Conservation (phyloP, 2,888 invertebrate species). For the Agriopis leucophaearia region DNA sequence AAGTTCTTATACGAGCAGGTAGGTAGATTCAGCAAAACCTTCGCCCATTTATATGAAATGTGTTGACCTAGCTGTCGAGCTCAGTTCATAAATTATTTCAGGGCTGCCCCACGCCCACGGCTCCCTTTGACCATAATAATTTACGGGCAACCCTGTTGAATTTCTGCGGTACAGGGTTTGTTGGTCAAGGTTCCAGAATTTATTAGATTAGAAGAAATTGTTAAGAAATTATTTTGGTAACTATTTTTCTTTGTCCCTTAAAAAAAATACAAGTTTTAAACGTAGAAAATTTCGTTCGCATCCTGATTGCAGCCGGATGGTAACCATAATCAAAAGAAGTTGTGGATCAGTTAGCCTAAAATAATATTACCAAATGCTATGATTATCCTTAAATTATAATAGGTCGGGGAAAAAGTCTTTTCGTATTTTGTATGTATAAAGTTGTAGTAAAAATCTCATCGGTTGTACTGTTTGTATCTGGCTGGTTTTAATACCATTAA, state of each 20-base stretch:
- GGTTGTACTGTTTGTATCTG: too few relatives aligned
- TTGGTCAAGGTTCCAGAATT: slow-evolving; percentile 24
- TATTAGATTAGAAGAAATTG: slow-evolving; percentile 16
- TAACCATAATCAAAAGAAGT: slow-evolving; percentile 11
- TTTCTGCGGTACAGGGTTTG: slow-evolving; percentile 31
- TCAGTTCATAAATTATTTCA: slow-evolving; percentile 54
- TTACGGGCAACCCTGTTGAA: slow-evolving; percentile 32
- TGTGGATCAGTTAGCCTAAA: slow-evolving; percentile 9
- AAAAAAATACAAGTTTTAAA: too few relatives aligned
- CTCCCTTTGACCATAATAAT: slow-evolving; percentile 36
- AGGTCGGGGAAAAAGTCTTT: too few relatives aligned
- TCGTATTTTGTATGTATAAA: too few relatives aligned
- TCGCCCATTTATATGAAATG: slow-evolving; percentile 52
- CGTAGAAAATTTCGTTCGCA: not conserved
- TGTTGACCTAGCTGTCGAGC: slow-evolving; percentile 32
- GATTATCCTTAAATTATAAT: slow-evolving; percentile 57
- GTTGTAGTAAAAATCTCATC: too few relatives aligned
- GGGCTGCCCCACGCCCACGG: slow-evolving; percentile 45
- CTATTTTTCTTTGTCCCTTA: too few relatives aligned
- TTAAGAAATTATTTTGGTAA: not conserved
- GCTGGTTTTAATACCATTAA: too few relatives aligned
- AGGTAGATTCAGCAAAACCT: slow-evolving; percentile 14
- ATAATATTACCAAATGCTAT: slow-evolving; percentile 11
- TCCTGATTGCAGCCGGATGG: slow-evolving; percentile 19
- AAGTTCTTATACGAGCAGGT: not conserved